Conservation (phyloP, 2,888 invertebrate species). For the Blera fallax region DNA sequence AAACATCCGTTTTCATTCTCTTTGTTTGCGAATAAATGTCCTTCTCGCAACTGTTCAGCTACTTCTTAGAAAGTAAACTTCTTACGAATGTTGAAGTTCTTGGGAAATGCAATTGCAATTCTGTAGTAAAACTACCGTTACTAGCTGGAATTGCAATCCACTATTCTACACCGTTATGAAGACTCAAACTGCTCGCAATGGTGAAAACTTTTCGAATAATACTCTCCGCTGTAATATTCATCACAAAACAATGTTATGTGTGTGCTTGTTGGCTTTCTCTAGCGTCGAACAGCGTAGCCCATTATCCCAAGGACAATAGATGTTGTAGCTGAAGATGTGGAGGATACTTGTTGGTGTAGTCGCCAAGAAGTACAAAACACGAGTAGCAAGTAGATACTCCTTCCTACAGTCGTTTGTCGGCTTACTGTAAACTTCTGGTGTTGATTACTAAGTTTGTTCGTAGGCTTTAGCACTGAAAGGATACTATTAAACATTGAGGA, state of each 20-base stretch:
- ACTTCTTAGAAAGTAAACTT: constrained; percentile 20
- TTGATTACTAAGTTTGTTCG: constrained; percentile 58
- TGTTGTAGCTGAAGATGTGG: background rate
- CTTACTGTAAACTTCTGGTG: constrained; percentile 53
- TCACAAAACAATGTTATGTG: constrained; percentile 40
- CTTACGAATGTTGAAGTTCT: background rate
- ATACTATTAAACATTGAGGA: constrained; percentile 5
- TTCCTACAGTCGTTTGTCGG: constrained; percentile 15
- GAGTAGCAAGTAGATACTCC: background rate
- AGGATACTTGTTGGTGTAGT: background rate
- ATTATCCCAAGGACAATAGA: constrained; percentile 38
- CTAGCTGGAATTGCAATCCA: constrained; percentile 2
- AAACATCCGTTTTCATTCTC: constrained; percentile 34
- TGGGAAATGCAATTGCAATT: constrained; percentile 32
- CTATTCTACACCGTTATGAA: constrained; percentile 31
- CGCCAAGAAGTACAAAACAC: background rate
- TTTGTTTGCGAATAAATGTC: constrained; percentile 34
- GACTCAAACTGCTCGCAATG: constrained; percentile 27
- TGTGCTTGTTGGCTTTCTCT: background rate
- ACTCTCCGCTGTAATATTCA: constrained; percentile 65
- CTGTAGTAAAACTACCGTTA: background rate
- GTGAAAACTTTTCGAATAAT: constrained; percentile 68
- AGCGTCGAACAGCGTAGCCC: constrained; percentile 1
- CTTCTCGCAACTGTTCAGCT: background rate
- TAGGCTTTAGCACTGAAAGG: constrained; percentile 42